Evolutionary conservation across 1,140 invertebrate species (phyloP), one percentile per base, ranked within the genome.

Genomic region (Ceratitis capitata): DNA sequence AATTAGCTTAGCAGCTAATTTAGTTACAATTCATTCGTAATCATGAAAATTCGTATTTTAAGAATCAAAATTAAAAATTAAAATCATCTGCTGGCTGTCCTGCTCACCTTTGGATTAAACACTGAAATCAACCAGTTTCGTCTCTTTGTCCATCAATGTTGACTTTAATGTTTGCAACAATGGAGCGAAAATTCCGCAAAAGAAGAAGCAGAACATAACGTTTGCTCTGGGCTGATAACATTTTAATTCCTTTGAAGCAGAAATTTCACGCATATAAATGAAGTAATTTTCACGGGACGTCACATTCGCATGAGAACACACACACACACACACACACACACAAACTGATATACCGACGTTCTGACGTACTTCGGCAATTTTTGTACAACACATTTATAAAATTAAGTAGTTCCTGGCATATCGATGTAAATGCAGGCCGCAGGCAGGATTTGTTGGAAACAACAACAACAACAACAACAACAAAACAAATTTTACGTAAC

Each of bases 161-260:
- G 89, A 90, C 90, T 90, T 90, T 89, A 89, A 89, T 88, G 88
- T 89, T 26, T 29, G 53, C 26, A 88, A 88, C 89, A 89, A 88
- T 85, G 83, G 56, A 74, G 84, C 78, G 84, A 88, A 86, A 14
- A 78, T 78, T 61, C 10, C 7, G 9, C 82, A 86, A 86, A 87
- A 88, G 86, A 87, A 86, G 83, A n/a, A n/a, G n/a, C n/a, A n/a
- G n/a, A n/a, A n/a, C n/a, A n/a, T n/a, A n/a, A 19, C 26, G 47
- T 26, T 87, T 88, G 90, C 89, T 90, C 88, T 88, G 39, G 83
- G 49, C 53, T 58, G 83, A 84, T 84, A 84, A 84, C 83, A 58
- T 84, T 84, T 32, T 58, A 83, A 83, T 83, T 53, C 49, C 82
- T 83, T 53, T 53, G 45, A 49, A 78, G 69, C 69, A 78, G 45